Evolutionary conservation across 2,888 invertebrate genomes (phyloP), one percentile per base, ranked within the genome.

Genomic region (Ommatoiulus sabulosus): DNA sequence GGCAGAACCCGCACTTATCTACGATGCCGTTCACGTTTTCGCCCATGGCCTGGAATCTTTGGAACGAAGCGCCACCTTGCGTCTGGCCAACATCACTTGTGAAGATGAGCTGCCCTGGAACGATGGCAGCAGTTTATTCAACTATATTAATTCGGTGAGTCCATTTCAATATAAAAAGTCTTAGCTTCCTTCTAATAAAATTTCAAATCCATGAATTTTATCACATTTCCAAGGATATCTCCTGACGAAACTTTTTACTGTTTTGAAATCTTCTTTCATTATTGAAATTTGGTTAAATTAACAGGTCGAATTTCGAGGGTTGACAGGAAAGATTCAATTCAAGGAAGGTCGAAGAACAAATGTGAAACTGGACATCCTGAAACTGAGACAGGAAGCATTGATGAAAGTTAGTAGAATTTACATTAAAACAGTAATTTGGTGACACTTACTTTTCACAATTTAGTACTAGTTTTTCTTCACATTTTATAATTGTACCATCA

Each of bases 241-340:
- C 35, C 35, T 1, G 35, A 2, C 35, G 35, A 2, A 35, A 35
- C 35, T 35, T 35, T 35, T 35, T 35, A 35, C 35, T 35, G 35
- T 35, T 35, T 35, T 35, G 35, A 35, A 35, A 35, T 35, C 35
- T 35, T 35, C 35, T 35, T 35, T 35, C 35, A 35, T 35, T 2
- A 35, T 35, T 35, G 35, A 35, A 35, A 35, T 35, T 35, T 35
- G 35, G 35, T 35, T 35, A 35, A 35, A 35, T 35, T 35, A 2
- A 35, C 35, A 97, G 97, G 95, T 95, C 48, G 95, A 95, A 91
- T 95, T 97, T 84, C 96, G 96, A 91, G 98, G 98, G 0, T 93
- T 98, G 86, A 97, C 98, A 0, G 98, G 98, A 0, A 96, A 95
- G 57, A 95, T 98, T 87, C 95, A 96, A 90, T 98, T 98, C 93